Evolutionary conservation across 2,888 invertebrate species (phyloP).

Genomic region (Acanthosepion lycidas): DNA sequence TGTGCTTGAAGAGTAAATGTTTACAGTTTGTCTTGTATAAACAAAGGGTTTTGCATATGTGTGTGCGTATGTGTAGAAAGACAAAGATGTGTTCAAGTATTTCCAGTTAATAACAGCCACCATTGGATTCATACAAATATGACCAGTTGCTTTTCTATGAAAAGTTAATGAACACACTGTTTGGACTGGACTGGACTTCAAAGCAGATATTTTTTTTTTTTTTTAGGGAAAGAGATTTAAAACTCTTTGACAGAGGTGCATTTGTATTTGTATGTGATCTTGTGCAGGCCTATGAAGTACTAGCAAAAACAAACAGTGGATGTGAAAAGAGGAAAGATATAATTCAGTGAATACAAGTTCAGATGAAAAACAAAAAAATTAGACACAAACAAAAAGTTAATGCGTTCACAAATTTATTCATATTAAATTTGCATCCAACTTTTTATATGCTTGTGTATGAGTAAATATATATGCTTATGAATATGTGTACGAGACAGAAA

Average conservation of each 20-base stretch:
- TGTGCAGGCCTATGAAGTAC: too few species aligned
- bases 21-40: background rate
- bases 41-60: background rate
- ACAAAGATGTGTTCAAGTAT: background rate
- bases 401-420: background rate
- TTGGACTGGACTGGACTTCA: background rate
- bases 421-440: background rate
- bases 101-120: background rate
- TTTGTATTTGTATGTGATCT: background rate
- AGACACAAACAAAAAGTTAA: background rate
- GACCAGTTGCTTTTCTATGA: background rate
- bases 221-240: background rate
- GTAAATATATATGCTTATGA: background rate
- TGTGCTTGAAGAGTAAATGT: constrained; percentile 8
- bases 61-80: background rate
- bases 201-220: background rate
- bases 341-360: background rate
- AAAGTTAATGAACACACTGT: background rate
- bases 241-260: background rate
- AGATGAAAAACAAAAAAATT: background rate
- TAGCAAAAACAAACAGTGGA: background rate
- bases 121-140: background rate
- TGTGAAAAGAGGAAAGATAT: background rate
- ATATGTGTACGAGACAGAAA: background rate
- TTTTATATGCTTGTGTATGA: background rate